Evolutionary conservation across 92 coral and sea anemone genomes (phyloP).

Genomic region (Palythoa caribaeorum): DNA sequence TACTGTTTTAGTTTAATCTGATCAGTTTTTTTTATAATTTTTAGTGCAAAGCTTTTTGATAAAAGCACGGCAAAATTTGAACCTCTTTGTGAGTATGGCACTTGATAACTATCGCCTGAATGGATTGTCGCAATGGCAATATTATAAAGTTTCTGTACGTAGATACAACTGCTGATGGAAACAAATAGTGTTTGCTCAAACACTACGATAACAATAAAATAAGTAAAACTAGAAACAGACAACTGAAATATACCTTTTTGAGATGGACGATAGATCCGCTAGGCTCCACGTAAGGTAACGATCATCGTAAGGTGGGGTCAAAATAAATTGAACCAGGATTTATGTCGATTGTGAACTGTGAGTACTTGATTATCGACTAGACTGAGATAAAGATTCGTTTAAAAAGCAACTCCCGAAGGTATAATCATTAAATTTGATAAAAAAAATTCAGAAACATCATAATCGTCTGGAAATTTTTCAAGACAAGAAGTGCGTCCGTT

Average conservation of each 20-base stretch:
- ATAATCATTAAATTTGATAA: neutral
- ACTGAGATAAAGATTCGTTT: too few species aligned
- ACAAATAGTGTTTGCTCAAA: neutral
- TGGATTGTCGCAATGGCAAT: too few species aligned
- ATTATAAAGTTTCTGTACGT: too few species aligned
- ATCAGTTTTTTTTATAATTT: too few species aligned
- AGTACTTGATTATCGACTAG: too few species aligned
- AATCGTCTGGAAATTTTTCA: neutral
- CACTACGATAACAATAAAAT: neutral
- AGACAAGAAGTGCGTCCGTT: conserved; percentile 17
- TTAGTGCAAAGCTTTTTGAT: neutral
- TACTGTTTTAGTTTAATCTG: neutral
- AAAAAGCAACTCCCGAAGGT: neutral
- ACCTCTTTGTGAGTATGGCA: neutral
- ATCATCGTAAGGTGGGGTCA: conserved; percentile 6
- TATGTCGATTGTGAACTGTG: neutral
- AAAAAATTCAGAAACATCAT: neutral
- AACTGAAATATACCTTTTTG: conserved; percentile 12
- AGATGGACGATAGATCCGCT: neutral
- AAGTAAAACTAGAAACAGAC: neutral
- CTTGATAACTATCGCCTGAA: too few species aligned
- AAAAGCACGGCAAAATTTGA: neutral
- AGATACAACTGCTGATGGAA: neutral
- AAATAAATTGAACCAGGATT: neutral
- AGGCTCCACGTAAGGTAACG: neutral